These are phyloP conservation scores for Eurypyga helias DNA, from an alignment of 2,113 vertebrate genomes.

Conservation along the genomic window DNA sequence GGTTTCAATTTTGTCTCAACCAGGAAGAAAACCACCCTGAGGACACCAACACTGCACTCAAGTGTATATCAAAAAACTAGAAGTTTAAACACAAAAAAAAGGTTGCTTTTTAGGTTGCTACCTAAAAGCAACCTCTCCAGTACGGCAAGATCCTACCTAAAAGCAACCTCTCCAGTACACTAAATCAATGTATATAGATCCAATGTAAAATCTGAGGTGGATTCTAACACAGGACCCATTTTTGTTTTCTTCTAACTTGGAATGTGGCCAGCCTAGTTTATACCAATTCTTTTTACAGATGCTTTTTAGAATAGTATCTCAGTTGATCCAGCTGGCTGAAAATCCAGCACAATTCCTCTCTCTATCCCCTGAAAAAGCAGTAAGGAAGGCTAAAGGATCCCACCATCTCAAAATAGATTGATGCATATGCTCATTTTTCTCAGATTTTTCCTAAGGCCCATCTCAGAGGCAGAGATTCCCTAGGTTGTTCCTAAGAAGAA, in stretches of 20 bases:
- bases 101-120: too few species aligned
- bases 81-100: neutral
- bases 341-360: neutral
- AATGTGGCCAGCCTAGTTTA: neutral
- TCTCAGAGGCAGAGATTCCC: neutral
- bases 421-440: conserved; percentile 41
- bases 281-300: neutral
- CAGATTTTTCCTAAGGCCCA: conserved; percentile 1
- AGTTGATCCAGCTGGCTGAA: neutral
- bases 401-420: neutral
- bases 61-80: neutral
- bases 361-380: neutral
- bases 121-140: neutral
- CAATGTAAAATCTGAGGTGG: neutral
- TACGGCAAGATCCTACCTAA: neutral
- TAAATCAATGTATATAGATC: neutral
- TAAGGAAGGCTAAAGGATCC: neutral
- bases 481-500: neutral
- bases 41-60: neutral
- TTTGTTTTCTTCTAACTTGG: neutral
- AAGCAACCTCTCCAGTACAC: neutral
- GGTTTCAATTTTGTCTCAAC: neutral
- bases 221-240: neutral
- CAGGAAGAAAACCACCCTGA: neutral
- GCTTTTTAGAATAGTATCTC: neutral